Evolutionary conservation across 2,797 vertebrate genomes (phyloP).

Genomic region (Eremophila alpestris): DNA sequence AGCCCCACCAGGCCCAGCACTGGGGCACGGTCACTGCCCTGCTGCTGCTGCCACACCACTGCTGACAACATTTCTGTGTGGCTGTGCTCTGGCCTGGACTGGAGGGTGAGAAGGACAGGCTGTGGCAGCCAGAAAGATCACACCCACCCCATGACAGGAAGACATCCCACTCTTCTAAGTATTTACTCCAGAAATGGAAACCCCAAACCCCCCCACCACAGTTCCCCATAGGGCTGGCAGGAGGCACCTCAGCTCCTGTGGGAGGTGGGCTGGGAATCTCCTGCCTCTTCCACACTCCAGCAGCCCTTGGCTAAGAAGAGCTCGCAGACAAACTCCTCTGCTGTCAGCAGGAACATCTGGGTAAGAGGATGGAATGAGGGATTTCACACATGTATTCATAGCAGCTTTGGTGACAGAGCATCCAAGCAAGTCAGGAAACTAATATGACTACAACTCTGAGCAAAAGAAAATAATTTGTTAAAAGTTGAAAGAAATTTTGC

Average conservation of each 20-base stretch:
- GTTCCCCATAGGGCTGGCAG: not conserved
- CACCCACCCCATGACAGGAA: not conserved
- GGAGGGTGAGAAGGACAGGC: not conserved
- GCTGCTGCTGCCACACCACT: not conserved
- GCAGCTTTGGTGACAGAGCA: not conserved
- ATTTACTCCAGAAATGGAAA: not conserved
- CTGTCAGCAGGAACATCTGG: not conserved
- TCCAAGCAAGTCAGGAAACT: not conserved
- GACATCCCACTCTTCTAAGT: not conserved
- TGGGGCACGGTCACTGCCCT: not conserved
- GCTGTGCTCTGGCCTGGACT: not conserved
- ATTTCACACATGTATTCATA: not conserved
- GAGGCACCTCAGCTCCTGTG: not conserved
- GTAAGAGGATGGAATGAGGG: not conserved
- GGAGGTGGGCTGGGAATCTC: not conserved
- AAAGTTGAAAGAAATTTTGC: not conserved
- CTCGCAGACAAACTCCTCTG: accelerated
- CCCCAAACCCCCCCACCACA: accelerated
- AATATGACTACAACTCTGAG: not conserved
- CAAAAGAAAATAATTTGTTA: not conserved
- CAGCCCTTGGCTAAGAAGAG: not conserved
- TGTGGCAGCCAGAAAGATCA: not conserved
- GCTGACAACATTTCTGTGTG: not conserved
- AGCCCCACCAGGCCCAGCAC: not conserved
- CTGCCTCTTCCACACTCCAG: not conserved